These are phyloP conservation scores for Egretta garzetta DNA, from an alignment of 2,113 vertebrate species.

Conservation along the genomic window DNA sequence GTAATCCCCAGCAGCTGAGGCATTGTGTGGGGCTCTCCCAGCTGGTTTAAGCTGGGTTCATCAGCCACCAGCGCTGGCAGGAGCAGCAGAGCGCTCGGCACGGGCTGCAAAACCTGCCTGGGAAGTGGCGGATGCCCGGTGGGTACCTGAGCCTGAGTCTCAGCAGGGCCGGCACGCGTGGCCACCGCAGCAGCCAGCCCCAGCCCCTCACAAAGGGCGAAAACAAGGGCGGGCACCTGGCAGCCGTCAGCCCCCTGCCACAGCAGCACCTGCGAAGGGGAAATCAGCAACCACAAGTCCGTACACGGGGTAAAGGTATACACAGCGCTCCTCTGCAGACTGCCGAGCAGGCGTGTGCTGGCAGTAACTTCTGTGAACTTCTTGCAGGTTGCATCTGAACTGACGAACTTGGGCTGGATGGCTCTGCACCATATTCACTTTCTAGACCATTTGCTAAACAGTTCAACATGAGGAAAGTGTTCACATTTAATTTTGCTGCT, in stretches of 20 bases:
- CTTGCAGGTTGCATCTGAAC: not conserved
- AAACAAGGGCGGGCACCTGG: not conserved
- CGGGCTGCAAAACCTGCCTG: not conserved
- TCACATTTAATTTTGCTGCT: not conserved
- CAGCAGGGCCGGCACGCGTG: fast-evolving
- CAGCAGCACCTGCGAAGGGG: not conserved
- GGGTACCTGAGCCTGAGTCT: not conserved
- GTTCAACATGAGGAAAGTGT: not conserved
- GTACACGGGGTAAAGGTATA: not conserved
- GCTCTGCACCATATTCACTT: not conserved
- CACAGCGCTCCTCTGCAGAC: not conserved
- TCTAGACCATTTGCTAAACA: not conserved
- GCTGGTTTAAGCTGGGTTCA: not conserved
- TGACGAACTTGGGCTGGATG: not conserved
- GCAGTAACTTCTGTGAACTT: not conserved
- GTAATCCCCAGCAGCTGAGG: not conserved
- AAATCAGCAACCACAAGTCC: not conserved
- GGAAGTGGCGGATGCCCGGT: fast-evolving
- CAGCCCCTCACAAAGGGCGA: not conserved
- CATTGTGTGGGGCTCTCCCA: fast-evolving
- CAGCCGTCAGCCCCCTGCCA: not conserved
- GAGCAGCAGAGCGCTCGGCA: not conserved
- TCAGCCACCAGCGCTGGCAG: fast-evolving
- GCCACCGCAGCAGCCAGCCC: not conserved
- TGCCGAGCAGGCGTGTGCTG: not conserved